phyloP scores from a whole-genome alignment of 1,140 invertebrate species.

The Scaptomyza montana region DNA sequence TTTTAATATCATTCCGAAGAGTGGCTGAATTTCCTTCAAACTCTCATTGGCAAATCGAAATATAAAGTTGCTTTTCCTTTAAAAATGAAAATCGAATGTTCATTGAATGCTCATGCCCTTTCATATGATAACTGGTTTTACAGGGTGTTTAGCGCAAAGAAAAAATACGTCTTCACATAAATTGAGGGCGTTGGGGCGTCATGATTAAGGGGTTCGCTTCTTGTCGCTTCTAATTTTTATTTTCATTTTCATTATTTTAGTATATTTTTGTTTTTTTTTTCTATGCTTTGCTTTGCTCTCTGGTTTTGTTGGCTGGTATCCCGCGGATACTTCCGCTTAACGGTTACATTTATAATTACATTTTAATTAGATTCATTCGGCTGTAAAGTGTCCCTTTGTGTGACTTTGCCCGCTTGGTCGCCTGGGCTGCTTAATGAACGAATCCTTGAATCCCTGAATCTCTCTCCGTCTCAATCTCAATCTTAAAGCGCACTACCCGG shows the following conservation, averaged over 20 bases:
- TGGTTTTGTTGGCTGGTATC: conserved; percentile 66
- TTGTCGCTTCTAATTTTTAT: conserved; percentile 73
- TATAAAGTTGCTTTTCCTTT: no score
- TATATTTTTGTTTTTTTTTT: conserved; percentile 22
- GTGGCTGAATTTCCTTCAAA: background rate
- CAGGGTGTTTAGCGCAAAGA: background rate
- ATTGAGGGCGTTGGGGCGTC: conserved; percentile 69
- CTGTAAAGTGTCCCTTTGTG: conserved; percentile 84
- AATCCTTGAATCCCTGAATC: conserved; percentile 29
- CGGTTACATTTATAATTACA: conserved; percentile 84
- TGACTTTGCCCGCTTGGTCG: conserved; percentile 48
- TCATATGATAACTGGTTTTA: no score
- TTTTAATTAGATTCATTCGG: conserved; percentile 84
- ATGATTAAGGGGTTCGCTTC: conserved; percentile 77
- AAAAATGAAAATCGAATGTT: background rate
- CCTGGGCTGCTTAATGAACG: conserved; percentile 74
- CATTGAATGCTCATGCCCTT: no score
- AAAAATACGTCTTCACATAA: conserved; percentile 56
- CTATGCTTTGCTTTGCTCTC: conserved; percentile 19
- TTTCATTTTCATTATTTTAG: conserved; percentile 72
- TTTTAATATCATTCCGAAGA: no score
- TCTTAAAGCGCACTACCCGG: background rate
- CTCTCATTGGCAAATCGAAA: no score
- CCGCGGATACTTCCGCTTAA: conserved; percentile 83
- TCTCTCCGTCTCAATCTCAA: conserved; percentile 24